Evolutionary conservation across 92 coral and sea anemone species (phyloP).

Genomic region (Palythoa heliodiscus): DNA sequence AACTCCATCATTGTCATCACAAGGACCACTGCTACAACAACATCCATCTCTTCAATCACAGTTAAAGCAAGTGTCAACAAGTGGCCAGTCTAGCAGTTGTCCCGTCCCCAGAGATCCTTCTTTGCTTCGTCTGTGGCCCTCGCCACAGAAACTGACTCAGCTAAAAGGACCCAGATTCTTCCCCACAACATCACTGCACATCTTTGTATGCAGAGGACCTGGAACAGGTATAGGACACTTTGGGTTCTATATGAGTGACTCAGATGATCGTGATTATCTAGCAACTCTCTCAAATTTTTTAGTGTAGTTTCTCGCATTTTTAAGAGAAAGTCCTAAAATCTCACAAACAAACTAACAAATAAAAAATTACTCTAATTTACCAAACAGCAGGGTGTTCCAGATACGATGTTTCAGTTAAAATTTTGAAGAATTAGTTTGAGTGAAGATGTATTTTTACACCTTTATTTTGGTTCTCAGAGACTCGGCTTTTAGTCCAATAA

Average conservation of each 20-base stretch:
- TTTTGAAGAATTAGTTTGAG: too few species aligned
- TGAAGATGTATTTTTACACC: too few species aligned
- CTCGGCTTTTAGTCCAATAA: too few species aligned
- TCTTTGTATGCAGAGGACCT: slow-evolving; percentile 48
- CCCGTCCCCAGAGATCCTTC: slow-evolving; percentile 53
- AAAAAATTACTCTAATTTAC: too few species aligned
- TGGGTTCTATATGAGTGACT: not conserved
- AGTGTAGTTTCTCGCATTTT: too few species aligned
- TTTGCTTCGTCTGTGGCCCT: slow-evolving; percentile 77
- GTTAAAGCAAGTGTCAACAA: slow-evolving; percentile 28
- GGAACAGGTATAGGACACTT: slow-evolving; percentile 52
- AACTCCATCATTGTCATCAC: slow-evolving; percentile 12
- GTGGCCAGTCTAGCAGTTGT: slow-evolving; percentile 41
- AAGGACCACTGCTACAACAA: slow-evolving; percentile 29
- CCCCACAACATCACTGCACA: slow-evolving; percentile 68
- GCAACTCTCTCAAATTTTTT: too few species aligned
- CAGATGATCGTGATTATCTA: too few species aligned
- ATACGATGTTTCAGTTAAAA: too few species aligned
- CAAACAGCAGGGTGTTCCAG: too few species aligned
- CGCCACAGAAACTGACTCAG: slow-evolving; percentile 84
- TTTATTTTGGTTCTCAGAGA: too few species aligned
- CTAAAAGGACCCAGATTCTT: slow-evolving; percentile 73
- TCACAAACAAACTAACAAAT: too few species aligned
- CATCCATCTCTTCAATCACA: slow-evolving; percentile 23
- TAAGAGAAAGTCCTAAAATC: too few species aligned